These are phyloP conservation scores for Parochlus steinenii DNA, from an alignment of 2,888 invertebrate species.

Conservation along the genomic window DNA sequence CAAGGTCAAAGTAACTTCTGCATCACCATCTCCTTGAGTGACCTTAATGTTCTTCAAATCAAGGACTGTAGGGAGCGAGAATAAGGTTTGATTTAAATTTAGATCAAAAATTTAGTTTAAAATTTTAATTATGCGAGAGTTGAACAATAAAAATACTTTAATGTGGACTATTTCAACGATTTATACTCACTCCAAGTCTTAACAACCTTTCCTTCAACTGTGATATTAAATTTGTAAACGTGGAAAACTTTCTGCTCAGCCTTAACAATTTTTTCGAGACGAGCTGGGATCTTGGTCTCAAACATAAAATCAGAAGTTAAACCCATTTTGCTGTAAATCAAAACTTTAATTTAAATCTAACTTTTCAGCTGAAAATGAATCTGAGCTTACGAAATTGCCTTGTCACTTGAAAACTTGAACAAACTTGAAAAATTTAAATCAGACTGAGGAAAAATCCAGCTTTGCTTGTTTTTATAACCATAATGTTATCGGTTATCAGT, in stretches of 20 bases:
- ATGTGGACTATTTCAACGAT: background rate
- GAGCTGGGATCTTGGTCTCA: slow-evolving; percentile 14
- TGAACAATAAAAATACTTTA: background rate
- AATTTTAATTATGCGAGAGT: too few relatives aligned
- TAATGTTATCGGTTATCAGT: too few relatives aligned
- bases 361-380: too few relatives aligned
- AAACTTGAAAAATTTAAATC: too few relatives aligned
- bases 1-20: slow-evolving; percentile 14
- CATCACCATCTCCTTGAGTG: slow-evolving; percentile 6
- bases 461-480: too few relatives aligned
- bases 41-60: slow-evolving; percentile 15
- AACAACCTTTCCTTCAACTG: slow-evolving; percentile 11
- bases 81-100: too few relatives aligned
- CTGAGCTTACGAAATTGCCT: too few relatives aligned
- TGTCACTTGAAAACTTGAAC: too few relatives aligned
- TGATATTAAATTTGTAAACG: slow-evolving; percentile 16
- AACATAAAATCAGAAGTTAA: slow-evolving; percentile 15
- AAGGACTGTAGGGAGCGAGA: slow-evolving; percentile 13
- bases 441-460: too few relatives aligned
- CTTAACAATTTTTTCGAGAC: slow-evolving; percentile 14
- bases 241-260: slow-evolving; percentile 14
- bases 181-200: slow-evolving; percentile 15
- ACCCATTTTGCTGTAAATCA: slow-evolving; percentile 13
- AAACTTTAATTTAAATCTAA: too few relatives aligned
- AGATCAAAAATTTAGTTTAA: too few relatives aligned